These are phyloP conservation scores for Thysanoteuthis rhombus DNA, from an alignment of 2,888 invertebrate species.

Conservation along the genomic window DNA sequence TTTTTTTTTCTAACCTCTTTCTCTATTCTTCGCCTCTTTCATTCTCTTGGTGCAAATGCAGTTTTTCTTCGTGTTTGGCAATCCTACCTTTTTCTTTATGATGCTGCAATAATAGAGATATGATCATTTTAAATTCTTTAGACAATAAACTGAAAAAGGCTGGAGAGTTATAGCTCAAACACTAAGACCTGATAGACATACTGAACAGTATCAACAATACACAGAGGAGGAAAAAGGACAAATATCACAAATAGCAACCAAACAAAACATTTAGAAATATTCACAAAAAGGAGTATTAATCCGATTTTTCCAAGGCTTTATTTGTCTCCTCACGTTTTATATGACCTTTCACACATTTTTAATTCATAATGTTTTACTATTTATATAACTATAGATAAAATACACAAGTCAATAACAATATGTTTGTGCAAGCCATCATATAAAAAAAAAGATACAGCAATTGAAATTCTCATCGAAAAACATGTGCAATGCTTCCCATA, in stretches of 20 bases:
- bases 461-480: not conserved
- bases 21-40: no score
- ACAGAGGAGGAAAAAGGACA: not conserved
- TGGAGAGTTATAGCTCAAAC: not conserved
- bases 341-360: not conserved
- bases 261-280: not conserved
- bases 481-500: not conserved
- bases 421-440: not conserved
- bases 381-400: not conserved
- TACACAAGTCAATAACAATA: not conserved
- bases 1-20: no score
- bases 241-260: not conserved
- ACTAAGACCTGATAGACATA: not conserved
- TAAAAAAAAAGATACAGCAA: not conserved
- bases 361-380: not conserved
- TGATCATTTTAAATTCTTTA: not conserved
- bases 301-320: not conserved
- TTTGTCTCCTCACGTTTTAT: not conserved
- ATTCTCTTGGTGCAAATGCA: no score
- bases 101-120: not conserved
- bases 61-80: not conserved
- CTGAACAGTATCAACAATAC: not conserved
- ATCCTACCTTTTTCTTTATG: not conserved
- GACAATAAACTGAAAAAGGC: not conserved
- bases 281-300: not conserved